Evolutionary conservation across 1,140 invertebrate genomes (phyloP), one percentile per base, ranked within the genome.

Genomic region (Frieseomelitta varia): DNA sequence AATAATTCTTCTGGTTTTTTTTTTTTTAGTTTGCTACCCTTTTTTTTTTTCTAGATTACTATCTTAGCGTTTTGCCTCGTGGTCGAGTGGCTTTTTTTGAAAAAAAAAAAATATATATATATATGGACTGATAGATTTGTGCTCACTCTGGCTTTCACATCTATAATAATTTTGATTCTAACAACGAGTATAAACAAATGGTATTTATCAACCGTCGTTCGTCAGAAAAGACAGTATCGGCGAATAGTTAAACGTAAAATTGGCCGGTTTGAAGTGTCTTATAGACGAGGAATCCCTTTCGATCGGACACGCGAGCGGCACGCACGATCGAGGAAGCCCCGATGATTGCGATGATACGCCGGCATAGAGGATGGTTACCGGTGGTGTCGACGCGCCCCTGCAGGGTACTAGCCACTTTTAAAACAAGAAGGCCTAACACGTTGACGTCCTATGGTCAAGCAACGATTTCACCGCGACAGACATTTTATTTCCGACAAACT

Each of bases 401-500:
- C 55, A 81, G 68, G 74, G 84, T 73, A 88, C 87, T 3, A 47
- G 2, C 0, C 34, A 72, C 77, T 87, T 75, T 74, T 86, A 82
- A 87, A 84, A 83, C 63, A 75, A 84, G 74, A 86, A 82, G 75
- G 82, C 71, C 79, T 6, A 83, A 73, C 81, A 76, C 85, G 87
- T 89, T 92, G 89, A 92, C 88, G 89, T 85, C 84, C 86, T 87
- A 87, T 89, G 90, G 89, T 90, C 87, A 91, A 90, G 86, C 88
- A 77, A 93, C 91, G 92, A 92, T 93, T 88, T 87, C 73, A 85
- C 53, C 87, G 89, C 39, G 24, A 90, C 91, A 93, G 91, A 93
- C n/a, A n/a, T 94, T 94, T 94, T 93, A 94, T 94, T 93, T 93
- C 92, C 93, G 93, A 93, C 93, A 93, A 94, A 93, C 93, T 93